A percentile compares a stretch with the other conserved stretches of the same genome.
Conservation (phyloP, 2,888 invertebrate species). For the Hybos culiciformis region DNA sequence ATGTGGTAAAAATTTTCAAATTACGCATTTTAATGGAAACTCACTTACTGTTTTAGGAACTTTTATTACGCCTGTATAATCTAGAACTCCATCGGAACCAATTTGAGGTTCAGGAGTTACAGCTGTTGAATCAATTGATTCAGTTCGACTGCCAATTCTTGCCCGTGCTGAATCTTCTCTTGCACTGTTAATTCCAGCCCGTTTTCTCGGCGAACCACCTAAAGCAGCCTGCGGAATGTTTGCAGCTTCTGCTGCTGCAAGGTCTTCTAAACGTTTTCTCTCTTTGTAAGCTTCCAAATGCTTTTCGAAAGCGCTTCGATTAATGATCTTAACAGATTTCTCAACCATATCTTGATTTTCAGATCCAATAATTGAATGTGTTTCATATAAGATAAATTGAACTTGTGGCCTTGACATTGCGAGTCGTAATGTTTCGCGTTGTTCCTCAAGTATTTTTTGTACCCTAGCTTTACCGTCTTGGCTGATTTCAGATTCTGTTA, state of each 20-base stretch:
- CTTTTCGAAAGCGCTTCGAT: constrained; percentile 53
- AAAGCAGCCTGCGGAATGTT: constrained; percentile 26
- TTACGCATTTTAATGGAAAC: no score
- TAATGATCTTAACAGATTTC: constrained; percentile 53
- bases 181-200: constrained; percentile 12
- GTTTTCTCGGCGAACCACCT: constrained; percentile 23
- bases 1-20: no score
- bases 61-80: constrained; percentile 13
- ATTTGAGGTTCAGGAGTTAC: not conserved
- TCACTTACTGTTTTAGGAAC: constrained; percentile 25
- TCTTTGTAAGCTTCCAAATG: constrained; percentile 40
- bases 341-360: constrained; percentile 64
- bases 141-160: constrained; percentile 5
- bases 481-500: constrained; percentile 55
- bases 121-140: constrained; percentile 11
- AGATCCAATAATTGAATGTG: constrained; percentile 59
- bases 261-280: constrained; percentile 25
- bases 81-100: constrained; percentile 8
- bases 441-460: constrained; percentile 56
- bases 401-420: constrained; percentile 71
- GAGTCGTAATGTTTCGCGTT: constrained; percentile 55
- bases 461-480: constrained; percentile 46
- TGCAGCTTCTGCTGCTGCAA: constrained; percentile 28
- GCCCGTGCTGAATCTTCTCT: constrained; percentile 6
- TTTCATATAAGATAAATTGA: constrained; percentile 67